Percentiles rank a stretch among this genome's conserved stretches.
These are phyloP conservation scores for Drosophila orosa DNA, from an alignment of 1,140 invertebrate genomes.

Conservation along the genomic window DNA sequence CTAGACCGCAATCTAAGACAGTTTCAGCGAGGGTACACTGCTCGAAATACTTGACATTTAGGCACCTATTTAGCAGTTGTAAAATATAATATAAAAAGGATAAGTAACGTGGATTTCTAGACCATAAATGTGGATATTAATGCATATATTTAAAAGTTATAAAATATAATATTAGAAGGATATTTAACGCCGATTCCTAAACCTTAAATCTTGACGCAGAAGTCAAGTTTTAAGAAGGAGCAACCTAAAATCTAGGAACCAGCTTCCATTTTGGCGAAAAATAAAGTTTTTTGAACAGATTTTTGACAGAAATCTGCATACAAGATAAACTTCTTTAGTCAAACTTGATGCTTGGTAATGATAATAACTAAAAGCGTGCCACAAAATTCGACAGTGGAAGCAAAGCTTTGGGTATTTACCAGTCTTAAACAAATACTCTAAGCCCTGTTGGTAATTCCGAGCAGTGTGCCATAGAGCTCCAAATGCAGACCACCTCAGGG, in stretches of 20 bases:
- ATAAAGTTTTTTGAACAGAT: not conserved
- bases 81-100: not conserved
- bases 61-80: too few species aligned
- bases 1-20: conserved; percentile 51
- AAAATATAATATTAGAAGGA: too few species aligned
- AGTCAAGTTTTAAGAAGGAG: too few species aligned
- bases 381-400: not conserved
- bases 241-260: not conserved
- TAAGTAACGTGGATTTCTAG: too few species aligned
- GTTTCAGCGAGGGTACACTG: conserved; percentile 2
- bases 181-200: too few species aligned
- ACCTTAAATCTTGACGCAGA: too few species aligned
- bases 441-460: conserved; percentile 12
- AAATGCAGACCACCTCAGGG: conserved; percentile 23
- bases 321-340: too few species aligned
- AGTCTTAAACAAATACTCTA: conserved; percentile 6
- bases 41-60: not conserved
- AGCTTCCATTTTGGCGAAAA: not conserved
- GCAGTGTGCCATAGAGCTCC: conserved; percentile 18
- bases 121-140: too few species aligned
- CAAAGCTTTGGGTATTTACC: not conserved
- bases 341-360: not conserved
- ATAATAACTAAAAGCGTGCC: not conserved
- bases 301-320: not conserved
- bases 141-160: too few species aligned